Conservation (phyloP, 1,140 invertebrate genomes). For the Agrypnia vestita region DNA sequence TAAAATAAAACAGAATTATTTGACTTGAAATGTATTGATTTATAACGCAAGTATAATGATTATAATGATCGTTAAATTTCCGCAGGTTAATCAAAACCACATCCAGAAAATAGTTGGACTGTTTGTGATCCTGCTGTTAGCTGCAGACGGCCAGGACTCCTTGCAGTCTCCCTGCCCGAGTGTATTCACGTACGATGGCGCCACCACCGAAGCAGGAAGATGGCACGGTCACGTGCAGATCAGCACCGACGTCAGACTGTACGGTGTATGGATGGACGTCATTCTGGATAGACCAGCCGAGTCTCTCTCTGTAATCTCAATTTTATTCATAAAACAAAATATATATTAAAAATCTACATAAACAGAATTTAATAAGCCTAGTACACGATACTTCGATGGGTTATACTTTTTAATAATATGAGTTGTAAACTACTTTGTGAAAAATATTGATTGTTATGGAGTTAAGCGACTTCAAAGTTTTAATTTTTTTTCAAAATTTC, state of each 20-base stretch:
- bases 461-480: no score
- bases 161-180: constrained; percentile 67
- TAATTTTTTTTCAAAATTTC: no score
- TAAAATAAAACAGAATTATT: no score
- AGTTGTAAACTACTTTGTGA: no score
- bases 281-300: constrained; percentile 69
- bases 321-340: neutral
- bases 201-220: constrained; percentile 64
- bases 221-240: constrained; percentile 69
- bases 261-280: constrained; percentile 69
- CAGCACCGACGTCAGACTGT: constrained; percentile 67
- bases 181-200: constrained; percentile 68
- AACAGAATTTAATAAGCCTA: no score
- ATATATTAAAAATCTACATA: no score
- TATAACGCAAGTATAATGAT: no score
- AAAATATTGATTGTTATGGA: no score
- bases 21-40: no score
- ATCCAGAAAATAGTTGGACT: constrained; percentile 15
- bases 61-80: no score
- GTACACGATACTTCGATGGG: no score
- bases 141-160: neutral
- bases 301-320: constrained; percentile 65
- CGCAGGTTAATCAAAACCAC: neutral
- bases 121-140: neutral
- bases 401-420: no score